Conservation (phyloP, 2,113 vertebrate genomes). For the Podarcis raffonei region DNA sequence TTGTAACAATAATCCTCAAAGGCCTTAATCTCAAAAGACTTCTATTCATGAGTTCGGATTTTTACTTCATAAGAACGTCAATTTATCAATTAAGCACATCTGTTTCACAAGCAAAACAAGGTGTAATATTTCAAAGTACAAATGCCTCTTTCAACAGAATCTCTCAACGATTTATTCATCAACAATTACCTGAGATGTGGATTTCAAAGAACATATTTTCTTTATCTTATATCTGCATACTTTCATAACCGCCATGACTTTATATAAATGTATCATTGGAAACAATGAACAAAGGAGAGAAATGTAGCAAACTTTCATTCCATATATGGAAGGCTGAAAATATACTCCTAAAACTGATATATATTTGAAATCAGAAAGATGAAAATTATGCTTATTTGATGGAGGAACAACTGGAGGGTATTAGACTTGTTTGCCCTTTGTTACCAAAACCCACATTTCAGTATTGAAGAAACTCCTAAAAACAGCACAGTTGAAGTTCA, state of each 20-base stretch:
- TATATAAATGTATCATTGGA: not conserved
- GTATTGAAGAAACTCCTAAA: not conserved
- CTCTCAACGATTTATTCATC: constrained; percentile 16
- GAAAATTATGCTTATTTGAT: not conserved
- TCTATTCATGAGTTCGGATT: not conserved
- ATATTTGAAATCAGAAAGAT: not conserved
- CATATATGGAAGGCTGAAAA: not conserved
- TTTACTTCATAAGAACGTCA: not conserved
- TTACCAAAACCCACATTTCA: not conserved
- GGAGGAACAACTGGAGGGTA: not conserved
- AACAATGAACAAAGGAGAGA: not conserved
- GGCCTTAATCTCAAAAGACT: not conserved
- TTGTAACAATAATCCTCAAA: not conserved
- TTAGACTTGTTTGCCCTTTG: not conserved
- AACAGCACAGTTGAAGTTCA: not conserved
- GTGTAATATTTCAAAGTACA: not conserved
- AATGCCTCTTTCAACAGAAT: not conserved
- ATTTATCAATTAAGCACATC: constrained; percentile 1
- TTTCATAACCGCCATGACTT: not conserved
- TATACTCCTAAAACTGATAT: not conserved
- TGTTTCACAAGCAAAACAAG: not conserved
- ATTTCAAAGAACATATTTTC: not conserved
- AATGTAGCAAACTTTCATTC: not conserved
- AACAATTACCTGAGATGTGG: not conserved
- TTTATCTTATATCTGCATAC: not conserved